Evolutionary conservation across 2,797 vertebrate genomes (phyloP), one percentile per base, ranked within the genome.

Genomic region (Gadopsis marmoratus): DNA sequence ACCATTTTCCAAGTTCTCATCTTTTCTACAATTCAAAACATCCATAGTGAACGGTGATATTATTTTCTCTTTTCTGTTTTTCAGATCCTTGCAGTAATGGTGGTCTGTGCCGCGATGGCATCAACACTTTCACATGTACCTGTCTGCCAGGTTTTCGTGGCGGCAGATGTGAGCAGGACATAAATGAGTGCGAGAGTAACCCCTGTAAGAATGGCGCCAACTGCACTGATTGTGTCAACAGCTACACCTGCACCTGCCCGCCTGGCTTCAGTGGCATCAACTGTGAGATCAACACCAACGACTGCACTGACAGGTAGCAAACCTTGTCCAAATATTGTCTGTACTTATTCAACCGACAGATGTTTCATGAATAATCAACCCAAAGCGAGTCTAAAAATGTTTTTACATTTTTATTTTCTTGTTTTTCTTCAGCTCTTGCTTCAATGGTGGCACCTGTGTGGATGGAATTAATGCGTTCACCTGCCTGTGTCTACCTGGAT

Each of bases 301-400:
- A 99, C 95, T 99, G 98, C 94, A 99, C 98, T 0, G 98, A 99
- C 93, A 99, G 98, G 98, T 99, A 95, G 90, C 91, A 87, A 92
- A 90, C 0, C 12, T 2, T 4, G 23, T 26, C 21, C 8, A 48
- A 56, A 71, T 7, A 4, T n/a, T 33, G 11, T 50, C 50, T 63
- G 12, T 8, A 10, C 6, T 54, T 39, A 5, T 19, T 37, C 7
- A 61, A 45, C 43, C n/a, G 10, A 63, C 33, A 37, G 7, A 54
- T 16, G 2, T 11, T 8, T 1, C 14, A 26, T 53, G 26, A 37
- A 60, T 41, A 66, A 59, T 47, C 16, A 64, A 53, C 16, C 5
- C 2, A 35, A 47, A 72, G 43, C 29, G 3, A 21, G 26, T 19
- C 39, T 47, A 35, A 41, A 21, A 16, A 58, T 48, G 4, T 56